Conservation (phyloP, 1,140 invertebrate species). For the Drosophila quadrilineata region DNA sequence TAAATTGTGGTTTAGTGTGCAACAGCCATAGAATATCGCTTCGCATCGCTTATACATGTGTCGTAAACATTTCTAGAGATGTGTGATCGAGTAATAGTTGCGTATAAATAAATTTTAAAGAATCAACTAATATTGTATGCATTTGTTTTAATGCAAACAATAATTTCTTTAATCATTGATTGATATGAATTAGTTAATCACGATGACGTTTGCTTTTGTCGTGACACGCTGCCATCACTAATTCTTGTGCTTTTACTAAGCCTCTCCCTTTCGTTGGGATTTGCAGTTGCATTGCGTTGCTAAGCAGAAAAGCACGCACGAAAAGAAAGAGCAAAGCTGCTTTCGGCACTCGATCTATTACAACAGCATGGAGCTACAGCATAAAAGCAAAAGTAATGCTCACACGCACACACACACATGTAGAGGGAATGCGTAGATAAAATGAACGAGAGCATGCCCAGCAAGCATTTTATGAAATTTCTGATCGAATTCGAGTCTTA, state of each 20-base stretch:
- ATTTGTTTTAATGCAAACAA: background rate
- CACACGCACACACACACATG: slow-evolving; percentile 18
- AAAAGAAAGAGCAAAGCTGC: no score
- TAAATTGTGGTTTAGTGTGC: no score
- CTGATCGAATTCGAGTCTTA: no score
- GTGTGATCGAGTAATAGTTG: no score
- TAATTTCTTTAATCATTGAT: background rate
- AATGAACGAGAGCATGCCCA: slow-evolving; percentile 9
- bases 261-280: background rate
- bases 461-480: slow-evolving; percentile 2
- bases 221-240: background rate
- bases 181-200: background rate
- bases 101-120: no score
- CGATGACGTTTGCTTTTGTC: background rate
- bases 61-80: no score
- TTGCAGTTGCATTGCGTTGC: background rate
- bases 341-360: no score
- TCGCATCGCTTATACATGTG: no score
- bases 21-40: no score
- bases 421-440: slow-evolving; percentile 20
- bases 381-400: slow-evolving; percentile 66
- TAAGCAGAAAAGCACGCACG: background rate
- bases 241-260: background rate
- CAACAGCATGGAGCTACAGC: no score
- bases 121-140: no score